A percentile compares a stretch with the other conserved stretches of the same genome.
Evolutionary conservation across 2,113 vertebrate species (phyloP).

Genomic region (Macquaria australasica): DNA sequence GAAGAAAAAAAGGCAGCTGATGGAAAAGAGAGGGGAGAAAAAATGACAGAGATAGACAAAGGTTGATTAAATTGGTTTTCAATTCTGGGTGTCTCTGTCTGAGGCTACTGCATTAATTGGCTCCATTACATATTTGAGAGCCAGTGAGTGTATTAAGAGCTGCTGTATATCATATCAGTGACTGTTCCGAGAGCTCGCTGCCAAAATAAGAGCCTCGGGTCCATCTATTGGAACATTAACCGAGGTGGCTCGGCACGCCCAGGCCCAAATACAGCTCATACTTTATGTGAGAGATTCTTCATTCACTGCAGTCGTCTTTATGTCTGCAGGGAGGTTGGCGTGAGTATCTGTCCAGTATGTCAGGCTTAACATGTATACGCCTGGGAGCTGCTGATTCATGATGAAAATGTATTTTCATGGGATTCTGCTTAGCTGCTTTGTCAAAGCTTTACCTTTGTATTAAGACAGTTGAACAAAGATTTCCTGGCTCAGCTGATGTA

Average conservation of each 20-base stretch:
- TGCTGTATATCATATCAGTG: slow-evolving; percentile 78
- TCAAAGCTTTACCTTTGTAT: slow-evolving; percentile 15
- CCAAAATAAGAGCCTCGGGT: slow-evolving; percentile 64
- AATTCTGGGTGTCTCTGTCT: slow-evolving; percentile 77
- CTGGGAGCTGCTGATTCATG: slow-evolving; percentile 11
- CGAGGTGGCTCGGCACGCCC: slow-evolving; percentile 68
- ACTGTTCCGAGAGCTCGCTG: slow-evolving; percentile 62
- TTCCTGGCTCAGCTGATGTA: slow-evolving; percentile 3
- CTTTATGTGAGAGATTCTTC: slow-evolving; percentile 52
- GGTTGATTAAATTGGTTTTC: slow-evolving; percentile 83
- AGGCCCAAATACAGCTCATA: slow-evolving; percentile 31
- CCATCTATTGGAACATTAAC: slow-evolving; percentile 63
- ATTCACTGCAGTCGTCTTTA: slow-evolving; percentile 20
- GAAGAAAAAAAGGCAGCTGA: slow-evolving; percentile 37
- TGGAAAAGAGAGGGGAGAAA: slow-evolving; percentile 58
- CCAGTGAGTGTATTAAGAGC: slow-evolving; percentile 82
- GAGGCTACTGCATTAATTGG: slow-evolving; percentile 79
- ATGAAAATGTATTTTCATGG: slow-evolving; percentile 21
- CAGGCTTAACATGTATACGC: slow-evolving; percentile 6
- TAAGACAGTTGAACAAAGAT: background rate
- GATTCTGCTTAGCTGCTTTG: slow-evolving; percentile 21
- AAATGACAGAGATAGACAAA: slow-evolving; percentile 78
- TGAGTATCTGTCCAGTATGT: slow-evolving; percentile 14
- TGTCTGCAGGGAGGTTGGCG: background rate
- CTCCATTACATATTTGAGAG: slow-evolving; percentile 80